Evolutionary conservation across 1,140 invertebrate genomes (phyloP), one percentile per base, ranked within the genome.

Genomic region (Drosophila pseudoobscura): DNA sequence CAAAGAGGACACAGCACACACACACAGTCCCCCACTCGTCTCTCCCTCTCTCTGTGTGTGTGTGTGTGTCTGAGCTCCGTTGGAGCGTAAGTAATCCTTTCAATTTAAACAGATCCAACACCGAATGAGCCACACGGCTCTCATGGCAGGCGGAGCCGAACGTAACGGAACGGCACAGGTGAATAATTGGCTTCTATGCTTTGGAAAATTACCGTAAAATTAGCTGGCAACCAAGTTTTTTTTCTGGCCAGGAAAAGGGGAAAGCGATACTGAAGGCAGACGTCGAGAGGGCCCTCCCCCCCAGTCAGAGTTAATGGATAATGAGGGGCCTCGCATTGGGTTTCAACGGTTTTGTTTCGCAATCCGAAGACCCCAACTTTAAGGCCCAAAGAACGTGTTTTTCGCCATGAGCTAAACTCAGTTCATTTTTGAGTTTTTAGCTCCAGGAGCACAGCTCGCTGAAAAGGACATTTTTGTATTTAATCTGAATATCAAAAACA

Each of bases 81-180:
- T 89, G 87, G 72, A 74, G 85, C 75, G 85, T 85, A 75, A 85
- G 78, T 89, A 89, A 89, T 89, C 87, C 85, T 74, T 89, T 88
- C 84, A 88, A 88, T 88, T 88, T 72, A 83, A 88, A 68, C 75
- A 80, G 80, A 63, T 66, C 57, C 71, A 31, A 47, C 56, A 39
- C 45, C 35, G 35, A 39, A 11, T 13, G 11, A 39, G 9, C 35
- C 35, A 39, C 63, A 20, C 62, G 56, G 63, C 51, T 17, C 17
- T 17, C 45, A 51, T 0, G 4, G 24, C 3, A 24, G 20, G 20
- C 59, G 59, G 64, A 45, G 55, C 62, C 24, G 68, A 74, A 78
- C 63, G 31, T 31, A 31, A 31, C 31, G 31, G 31, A 9, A 31
- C 31, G 31, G 31, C 31, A 80, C 83, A 87, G 78, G 75, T 88